A percentile compares a stretch with the other conserved stretches of the same genome.
phyloP scores from a whole-genome alignment of 2,113 vertebrate species.

The Fregata magnificens region DNA sequence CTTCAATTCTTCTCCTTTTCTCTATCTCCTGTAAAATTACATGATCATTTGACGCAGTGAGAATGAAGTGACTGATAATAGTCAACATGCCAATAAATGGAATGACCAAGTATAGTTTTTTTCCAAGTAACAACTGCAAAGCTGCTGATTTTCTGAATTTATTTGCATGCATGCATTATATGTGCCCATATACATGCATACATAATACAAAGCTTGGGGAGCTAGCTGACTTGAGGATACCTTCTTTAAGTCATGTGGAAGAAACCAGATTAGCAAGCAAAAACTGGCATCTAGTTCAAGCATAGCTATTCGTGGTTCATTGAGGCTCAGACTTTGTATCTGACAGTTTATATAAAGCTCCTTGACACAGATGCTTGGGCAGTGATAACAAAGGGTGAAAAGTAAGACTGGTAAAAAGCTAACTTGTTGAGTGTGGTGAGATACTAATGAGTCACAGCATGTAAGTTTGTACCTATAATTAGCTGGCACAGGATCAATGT shows the following conservation, averaged over 20 bases:
- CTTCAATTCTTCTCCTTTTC: slow-evolving; percentile 87
- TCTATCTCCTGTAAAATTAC: slow-evolving; percentile 84
- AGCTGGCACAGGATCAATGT: not conserved
- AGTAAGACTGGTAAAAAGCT: not conserved
- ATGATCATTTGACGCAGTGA: not conserved
- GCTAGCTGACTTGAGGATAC: not conserved
- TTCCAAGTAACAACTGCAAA: not conserved
- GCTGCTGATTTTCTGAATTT: not conserved
- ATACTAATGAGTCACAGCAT: not conserved
- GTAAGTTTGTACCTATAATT: not conserved
- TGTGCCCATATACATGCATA: not conserved
- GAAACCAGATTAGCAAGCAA: not conserved
- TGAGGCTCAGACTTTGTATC: not conserved
- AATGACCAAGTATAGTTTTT: not conserved
- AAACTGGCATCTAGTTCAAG: not conserved
- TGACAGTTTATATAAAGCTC: not conserved
- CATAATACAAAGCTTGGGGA: not conserved
- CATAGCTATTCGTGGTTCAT: not conserved
- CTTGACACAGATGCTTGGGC: not conserved
- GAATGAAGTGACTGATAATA: not conserved
- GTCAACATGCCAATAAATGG: not conserved
- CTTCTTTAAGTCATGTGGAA: not conserved
- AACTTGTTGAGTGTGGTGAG: not conserved
- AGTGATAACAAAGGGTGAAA: not conserved
- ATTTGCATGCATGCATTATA: not conserved